Evolutionary conservation across 2,113 vertebrate species (phyloP).

Genomic region (Phrynosoma blainvillii): DNA sequence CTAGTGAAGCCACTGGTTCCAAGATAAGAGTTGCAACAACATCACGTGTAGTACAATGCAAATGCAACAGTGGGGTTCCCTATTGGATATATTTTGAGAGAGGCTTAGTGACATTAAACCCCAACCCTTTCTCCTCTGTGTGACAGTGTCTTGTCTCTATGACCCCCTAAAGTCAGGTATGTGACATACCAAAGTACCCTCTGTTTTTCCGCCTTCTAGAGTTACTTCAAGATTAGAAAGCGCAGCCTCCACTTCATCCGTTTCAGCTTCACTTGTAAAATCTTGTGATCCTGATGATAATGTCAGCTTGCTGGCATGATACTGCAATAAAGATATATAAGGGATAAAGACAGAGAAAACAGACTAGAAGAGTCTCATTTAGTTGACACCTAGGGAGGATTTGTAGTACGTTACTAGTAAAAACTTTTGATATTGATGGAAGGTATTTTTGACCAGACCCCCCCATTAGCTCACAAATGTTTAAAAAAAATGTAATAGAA

Average conservation of each 20-base stretch:
- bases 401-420: neutral
- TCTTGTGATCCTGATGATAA: constrained; percentile 81
- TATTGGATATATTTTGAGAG: neutral
- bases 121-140: neutral
- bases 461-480: neutral
- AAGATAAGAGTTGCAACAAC: neutral
- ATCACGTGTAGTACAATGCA: neutral
- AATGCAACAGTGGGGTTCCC: neutral
- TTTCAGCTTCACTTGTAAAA: constrained; percentile 82
- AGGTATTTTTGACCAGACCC: neutral
- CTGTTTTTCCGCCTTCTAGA: constrained; percentile 86
- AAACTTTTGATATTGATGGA: neutral
- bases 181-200: constrained; percentile 85
- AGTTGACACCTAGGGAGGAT: neutral
- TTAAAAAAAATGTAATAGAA: no score
- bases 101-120: neutral
- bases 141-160: neutral
- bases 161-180: neutral
- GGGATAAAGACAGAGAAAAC: neutral
- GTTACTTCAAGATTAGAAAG: constrained; percentile 94
- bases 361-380: neutral
- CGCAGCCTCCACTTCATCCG: constrained; percentile 95
- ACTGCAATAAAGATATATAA: constrained; percentile 75
- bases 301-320: constrained; percentile 92
- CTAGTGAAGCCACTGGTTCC: no score